Conservation (phyloP, 2,888 invertebrate genomes). For the Ypsolopha sequella region DNA sequence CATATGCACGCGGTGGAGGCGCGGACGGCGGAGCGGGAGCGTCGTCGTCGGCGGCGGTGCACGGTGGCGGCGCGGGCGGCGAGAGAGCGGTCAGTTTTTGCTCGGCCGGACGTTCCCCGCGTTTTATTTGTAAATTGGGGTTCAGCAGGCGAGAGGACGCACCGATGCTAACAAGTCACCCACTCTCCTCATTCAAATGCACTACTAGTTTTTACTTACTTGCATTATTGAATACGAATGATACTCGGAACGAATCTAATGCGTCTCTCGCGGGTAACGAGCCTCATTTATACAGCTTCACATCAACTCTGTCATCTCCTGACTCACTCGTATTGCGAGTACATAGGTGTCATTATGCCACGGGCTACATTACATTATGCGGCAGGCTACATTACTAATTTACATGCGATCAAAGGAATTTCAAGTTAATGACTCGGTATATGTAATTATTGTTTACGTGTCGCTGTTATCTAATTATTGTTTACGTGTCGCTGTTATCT, state of each 20-base stretch:
- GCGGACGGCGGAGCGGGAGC: background rate
- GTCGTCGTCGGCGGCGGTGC: conserved; percentile 10
- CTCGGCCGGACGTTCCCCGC: conserved; percentile 58
- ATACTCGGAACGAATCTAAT: conserved; percentile 49
- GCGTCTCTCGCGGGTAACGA: conserved; percentile 17
- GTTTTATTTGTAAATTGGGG: conserved; percentile 67
- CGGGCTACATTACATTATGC: too few species aligned
- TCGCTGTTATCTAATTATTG: too few species aligned
- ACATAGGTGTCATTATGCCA: background rate
- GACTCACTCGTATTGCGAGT: background rate
- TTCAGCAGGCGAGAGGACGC: conserved; percentile 9
- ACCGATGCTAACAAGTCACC: conserved; percentile 11
- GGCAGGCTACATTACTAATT: background rate
- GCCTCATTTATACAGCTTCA: conserved; percentile 4
- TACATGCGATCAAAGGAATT: background rate
- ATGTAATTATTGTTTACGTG: too few species aligned
- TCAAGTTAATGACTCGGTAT: too few species aligned
- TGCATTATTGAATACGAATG: conserved; percentile 61
- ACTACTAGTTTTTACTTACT: conserved; percentile 55
- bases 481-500: too few species aligned
- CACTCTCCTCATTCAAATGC: conserved; percentile 54
- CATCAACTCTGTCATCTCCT: background rate
- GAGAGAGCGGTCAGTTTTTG: conserved; percentile 45
- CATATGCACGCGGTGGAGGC: conserved; percentile 6
- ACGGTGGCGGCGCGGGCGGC: background rate